phyloP scores from a whole-genome alignment of 2,113 vertebrate species.

The Synodontis membranacea region DNA sequence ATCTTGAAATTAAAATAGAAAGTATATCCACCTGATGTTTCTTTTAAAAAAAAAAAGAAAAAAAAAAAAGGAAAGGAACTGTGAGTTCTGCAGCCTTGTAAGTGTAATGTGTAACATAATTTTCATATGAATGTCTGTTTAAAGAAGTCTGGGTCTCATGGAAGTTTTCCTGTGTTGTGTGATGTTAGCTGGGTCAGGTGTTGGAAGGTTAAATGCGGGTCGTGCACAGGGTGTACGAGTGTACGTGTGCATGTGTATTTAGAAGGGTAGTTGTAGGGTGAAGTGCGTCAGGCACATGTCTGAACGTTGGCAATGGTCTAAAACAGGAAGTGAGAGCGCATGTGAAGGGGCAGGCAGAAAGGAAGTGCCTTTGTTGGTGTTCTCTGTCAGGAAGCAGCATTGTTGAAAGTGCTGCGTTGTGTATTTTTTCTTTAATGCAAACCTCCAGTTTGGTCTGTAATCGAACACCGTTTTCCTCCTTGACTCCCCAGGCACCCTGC shows the following conservation, averaged over 20 bases:
- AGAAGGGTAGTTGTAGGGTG: constrained; percentile 39
- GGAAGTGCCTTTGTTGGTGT: constrained; percentile 73
- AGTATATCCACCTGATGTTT: not conserved
- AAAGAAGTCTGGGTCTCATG: constrained; percentile 20
- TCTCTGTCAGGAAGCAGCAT: constrained; percentile 73
- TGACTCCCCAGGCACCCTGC: constrained; percentile 60
- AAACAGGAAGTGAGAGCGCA: constrained; percentile 74
- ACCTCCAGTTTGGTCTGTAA: constrained; percentile 68
- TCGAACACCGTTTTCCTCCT: constrained; percentile 58
- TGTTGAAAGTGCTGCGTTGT: constrained; percentile 68
- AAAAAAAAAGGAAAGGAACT: not conserved
- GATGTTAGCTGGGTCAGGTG: constrained; percentile 35
- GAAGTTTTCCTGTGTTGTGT: constrained; percentile 30
- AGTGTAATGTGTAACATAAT: not conserved
- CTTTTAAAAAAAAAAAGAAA: too few relatives aligned
- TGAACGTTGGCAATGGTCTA: constrained; percentile 47
- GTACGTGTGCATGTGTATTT: constrained; percentile 39
- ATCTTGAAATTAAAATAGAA: not conserved
- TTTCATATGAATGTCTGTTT: constrained; percentile 3
- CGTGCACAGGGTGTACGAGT: constrained; percentile 19
- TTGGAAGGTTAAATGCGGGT: constrained; percentile 42
- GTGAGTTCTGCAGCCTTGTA: not conserved
- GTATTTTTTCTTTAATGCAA: constrained; percentile 60
- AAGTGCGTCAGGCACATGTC: constrained; percentile 68
- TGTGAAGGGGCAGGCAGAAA: constrained; percentile 67